Conservation (phyloP, 1,140 invertebrate genomes). For the Drosophila seguyi region DNA sequence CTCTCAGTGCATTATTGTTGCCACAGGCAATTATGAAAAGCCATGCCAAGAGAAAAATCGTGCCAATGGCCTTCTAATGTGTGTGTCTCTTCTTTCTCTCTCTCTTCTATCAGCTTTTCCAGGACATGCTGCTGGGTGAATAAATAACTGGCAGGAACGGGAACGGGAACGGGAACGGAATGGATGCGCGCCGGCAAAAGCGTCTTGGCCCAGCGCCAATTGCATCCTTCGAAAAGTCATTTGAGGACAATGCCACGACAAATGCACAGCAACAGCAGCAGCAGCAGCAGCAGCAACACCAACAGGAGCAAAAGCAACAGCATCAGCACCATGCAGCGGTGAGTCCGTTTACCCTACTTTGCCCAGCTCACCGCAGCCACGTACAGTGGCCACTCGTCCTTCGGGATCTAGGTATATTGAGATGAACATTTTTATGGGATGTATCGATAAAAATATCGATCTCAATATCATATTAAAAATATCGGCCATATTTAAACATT, state of each 20-base stretch:
- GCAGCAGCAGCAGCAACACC: conserved; percentile 38
- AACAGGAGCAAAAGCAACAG: conserved; percentile 25
- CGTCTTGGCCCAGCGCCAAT: conserved; percentile 95
- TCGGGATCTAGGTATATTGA: neutral
- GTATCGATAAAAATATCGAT: neutral
- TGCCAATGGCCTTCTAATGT: conserved; percentile 66
- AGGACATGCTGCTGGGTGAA: conserved; percentile 38
- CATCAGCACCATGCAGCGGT: conserved; percentile 42
- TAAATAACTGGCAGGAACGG: conserved; percentile 21
- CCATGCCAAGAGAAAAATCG: conserved; percentile 52
- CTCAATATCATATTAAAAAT: too few relatives aligned
- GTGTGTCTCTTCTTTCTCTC: neutral
- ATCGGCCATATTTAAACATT: too few relatives aligned
- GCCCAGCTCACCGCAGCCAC: neutral
- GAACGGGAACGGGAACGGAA: conserved; percentile 27
- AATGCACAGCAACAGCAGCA: conserved; percentile 51
- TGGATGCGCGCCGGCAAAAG: conserved; percentile 86
- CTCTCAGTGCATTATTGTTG: conserved; percentile 50
- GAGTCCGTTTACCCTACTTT: conserved; percentile 49
- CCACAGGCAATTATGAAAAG: conserved; percentile 63
- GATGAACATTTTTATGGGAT: neutral
- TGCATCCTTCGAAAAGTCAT: conserved; percentile 96
- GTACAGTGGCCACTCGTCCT: conserved; percentile 4
- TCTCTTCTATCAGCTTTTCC: conserved; percentile 40
- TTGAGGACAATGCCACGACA: conserved; percentile 89